These are phyloP conservation scores for Campoletis raptor DNA, from an alignment of 2,888 invertebrate species.

Conservation along the genomic window DNA sequence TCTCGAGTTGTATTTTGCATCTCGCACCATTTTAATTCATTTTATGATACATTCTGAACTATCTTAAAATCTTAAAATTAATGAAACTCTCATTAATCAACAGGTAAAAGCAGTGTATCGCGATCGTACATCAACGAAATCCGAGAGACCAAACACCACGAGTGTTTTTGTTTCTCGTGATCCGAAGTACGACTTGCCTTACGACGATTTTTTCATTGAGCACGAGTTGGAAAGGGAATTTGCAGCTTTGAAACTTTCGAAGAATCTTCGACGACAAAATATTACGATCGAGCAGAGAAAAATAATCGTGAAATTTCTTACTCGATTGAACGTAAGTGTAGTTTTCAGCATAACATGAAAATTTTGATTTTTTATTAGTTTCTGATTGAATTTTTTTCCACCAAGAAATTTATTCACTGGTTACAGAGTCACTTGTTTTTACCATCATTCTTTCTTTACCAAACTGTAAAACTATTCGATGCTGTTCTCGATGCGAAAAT, in stretches of 20 bases:
- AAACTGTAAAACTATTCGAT: conserved; percentile 78
- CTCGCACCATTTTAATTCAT: neutral
- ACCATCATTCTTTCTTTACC: conserved; percentile 75
- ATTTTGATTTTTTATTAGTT: neutral
- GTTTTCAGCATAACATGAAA: neutral
- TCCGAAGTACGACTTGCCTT: conserved; percentile 44
- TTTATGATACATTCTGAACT: neutral
- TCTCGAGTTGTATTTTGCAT: neutral
- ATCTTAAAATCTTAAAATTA: neutral
- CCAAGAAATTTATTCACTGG: neutral
- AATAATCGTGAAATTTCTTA: conserved; percentile 73
- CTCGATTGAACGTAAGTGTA: conserved; percentile 70
- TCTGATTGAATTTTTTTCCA: neutral
- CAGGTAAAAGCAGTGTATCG: conserved; percentile 56
- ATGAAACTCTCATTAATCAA: neutral
- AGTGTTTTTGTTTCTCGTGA: neutral
- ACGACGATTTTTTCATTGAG: conserved; percentile 66
- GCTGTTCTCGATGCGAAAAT: conserved; percentile 71
- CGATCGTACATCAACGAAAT: neutral
- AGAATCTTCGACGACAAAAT: conserved; percentile 64
- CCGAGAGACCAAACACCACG: neutral
- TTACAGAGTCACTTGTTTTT: conserved; percentile 73
- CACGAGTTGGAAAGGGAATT: conserved; percentile 71
- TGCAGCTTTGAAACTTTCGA: conserved; percentile 59
- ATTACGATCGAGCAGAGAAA: conserved; percentile 73